Conservation (phyloP, 2,888 invertebrate species). For the Phlogophora meticulosa region DNA sequence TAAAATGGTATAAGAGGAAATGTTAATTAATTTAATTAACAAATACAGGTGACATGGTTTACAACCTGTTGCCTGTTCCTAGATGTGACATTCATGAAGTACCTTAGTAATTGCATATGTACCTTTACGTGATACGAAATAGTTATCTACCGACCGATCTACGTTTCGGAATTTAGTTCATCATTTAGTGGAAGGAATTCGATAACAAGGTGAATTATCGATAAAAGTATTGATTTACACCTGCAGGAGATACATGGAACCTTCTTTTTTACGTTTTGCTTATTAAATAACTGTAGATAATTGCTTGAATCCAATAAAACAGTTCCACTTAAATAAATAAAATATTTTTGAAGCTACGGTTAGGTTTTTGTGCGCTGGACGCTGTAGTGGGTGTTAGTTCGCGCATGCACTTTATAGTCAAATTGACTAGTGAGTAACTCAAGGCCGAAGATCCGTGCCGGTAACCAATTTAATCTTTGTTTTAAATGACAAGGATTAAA, state of each 20-base stretch:
- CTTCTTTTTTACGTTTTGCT: neutral
- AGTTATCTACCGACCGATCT: neutral
- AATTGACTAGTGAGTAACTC: too few relatives aligned
- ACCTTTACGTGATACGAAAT: conserved; percentile 4
- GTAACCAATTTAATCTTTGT: too few relatives aligned
- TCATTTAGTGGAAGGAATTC: conserved; percentile 24
- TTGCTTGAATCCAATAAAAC: too few relatives aligned
- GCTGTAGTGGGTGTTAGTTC: too few relatives aligned
- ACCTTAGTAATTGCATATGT: neutral
- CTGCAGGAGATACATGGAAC: neutral
- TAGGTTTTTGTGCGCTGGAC: too few relatives aligned
- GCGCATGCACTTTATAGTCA: too few relatives aligned
- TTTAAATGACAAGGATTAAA: too few relatives aligned
- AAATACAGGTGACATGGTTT: conserved; percentile 38
- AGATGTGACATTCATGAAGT: neutral
- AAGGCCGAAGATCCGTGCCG: too few relatives aligned
- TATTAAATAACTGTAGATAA: neutral
- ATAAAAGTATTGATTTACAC: conserved; percentile 17
- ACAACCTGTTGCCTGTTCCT: neutral
- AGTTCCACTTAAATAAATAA: too few relatives aligned
- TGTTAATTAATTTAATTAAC: conserved; percentile 49
- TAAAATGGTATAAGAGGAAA: conserved; percentile 14
- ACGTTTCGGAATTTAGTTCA: conserved; percentile 32
- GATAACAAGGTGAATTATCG: conserved; percentile 17
- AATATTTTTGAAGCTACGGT: too few relatives aligned